Evolutionary conservation across 2,888 invertebrate genomes (phyloP).

Genomic region (Lottia gigantea): DNA sequence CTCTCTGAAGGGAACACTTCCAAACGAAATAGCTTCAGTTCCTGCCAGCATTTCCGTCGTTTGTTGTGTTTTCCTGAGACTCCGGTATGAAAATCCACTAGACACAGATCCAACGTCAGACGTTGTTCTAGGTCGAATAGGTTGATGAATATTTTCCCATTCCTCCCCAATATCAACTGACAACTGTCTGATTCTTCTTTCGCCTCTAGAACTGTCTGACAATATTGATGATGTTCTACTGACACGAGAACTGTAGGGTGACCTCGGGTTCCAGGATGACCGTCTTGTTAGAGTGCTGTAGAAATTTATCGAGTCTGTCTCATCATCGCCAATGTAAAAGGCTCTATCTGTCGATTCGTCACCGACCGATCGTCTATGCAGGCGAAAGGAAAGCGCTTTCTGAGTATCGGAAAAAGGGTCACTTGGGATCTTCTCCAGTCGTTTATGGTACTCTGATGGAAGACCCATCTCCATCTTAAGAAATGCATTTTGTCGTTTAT

Average conservation of each 20-base stretch:
- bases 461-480: neutral
- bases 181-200: constrained; percentile 25
- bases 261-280: constrained; percentile 9
- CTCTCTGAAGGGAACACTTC: neutral
- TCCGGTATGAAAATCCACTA: constrained; percentile 13
- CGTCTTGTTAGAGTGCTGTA: neutral
- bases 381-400: neutral
- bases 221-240: constrained; percentile 6
- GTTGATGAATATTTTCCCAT: constrained; percentile 41
- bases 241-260: constrained; percentile 12
- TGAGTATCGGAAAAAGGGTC: neutral
- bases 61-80: neutral
- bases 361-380: neutral
- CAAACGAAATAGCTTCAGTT: neutral
- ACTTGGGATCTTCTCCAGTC: neutral
- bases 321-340: neutral
- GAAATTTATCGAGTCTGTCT: neutral
- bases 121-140: constrained; percentile 12
- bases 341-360: neutral
- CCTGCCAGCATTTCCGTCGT: neutral
- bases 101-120: constrained; percentile 17
- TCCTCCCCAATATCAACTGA: constrained; percentile 45
- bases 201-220: constrained; percentile 12
- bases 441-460: neutral
- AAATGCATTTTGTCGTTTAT: neutral